phyloP scores from a whole-genome alignment of 2,888 invertebrate genomes.

The Hetaerina titia region DNA sequence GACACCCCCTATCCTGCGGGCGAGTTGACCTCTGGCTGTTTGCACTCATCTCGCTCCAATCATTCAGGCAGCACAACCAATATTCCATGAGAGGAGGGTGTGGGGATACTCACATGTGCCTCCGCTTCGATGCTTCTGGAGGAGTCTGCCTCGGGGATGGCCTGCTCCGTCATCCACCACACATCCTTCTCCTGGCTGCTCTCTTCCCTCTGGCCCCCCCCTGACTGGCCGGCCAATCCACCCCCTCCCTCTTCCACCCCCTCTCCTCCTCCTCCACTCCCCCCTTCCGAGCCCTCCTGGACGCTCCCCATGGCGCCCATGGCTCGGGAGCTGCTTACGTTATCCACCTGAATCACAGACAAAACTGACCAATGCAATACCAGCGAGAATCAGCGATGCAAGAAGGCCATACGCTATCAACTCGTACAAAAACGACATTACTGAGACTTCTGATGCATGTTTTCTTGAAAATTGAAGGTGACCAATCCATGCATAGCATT shows the following conservation, averaged over 20 bases:
- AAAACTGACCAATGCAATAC: no score
- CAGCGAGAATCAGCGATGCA: no score
- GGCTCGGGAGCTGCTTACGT: not conserved
- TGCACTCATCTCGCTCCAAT: no score
- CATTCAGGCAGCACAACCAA: no score
- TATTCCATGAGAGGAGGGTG: not conserved
- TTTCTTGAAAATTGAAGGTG: not conserved
- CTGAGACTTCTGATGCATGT: not conserved
- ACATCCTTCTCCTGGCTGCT: slow-evolving; percentile 30
- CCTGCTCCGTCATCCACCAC: slow-evolving; percentile 55
- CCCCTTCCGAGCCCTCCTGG: slow-evolving; percentile 65
- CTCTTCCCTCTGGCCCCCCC: slow-evolving; percentile 31
- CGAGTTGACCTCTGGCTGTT: no score
- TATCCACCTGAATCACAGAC: slow-evolving; percentile 4
- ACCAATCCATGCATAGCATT: no score
- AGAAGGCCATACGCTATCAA: no score
- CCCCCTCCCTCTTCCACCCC: not conserved
- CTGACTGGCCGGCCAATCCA: not conserved
- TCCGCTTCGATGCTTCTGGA: not conserved
- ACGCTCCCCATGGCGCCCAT: slow-evolving; percentile 65
- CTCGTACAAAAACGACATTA: not conserved
- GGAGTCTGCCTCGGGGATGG: not conserved
- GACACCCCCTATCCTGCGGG: no score
- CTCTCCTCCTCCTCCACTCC: not conserved
- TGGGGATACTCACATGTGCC: not conserved